phyloP scores from a whole-genome alignment of 2,797 vertebrate genomes.

The Neostethus bicornis region DNA sequence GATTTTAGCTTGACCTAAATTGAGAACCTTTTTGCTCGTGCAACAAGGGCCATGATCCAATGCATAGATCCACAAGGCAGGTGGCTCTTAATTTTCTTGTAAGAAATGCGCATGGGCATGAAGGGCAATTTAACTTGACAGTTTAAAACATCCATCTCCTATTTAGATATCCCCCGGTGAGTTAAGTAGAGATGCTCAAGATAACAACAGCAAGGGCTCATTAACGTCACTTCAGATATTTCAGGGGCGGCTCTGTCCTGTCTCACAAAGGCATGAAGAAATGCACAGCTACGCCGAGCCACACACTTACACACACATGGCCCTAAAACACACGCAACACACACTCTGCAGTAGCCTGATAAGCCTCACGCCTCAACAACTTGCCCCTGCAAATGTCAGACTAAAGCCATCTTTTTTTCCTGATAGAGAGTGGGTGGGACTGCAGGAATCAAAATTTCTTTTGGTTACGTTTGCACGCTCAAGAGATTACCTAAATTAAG shows the following conservation, averaged over 20 bases:
- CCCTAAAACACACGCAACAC: slow-evolving; percentile 5
- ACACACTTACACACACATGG: slow-evolving; percentile 21
- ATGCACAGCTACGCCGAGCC: slow-evolving; percentile 30
- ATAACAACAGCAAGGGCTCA: slow-evolving; percentile 68
- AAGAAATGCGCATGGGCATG: slow-evolving; percentile 44
- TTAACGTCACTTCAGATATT: slow-evolving; percentile 67
- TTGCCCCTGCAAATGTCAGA: slow-evolving; percentile 73
- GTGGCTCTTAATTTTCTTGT: slow-evolving; percentile 31
- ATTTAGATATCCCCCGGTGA: slow-evolving; percentile 65
- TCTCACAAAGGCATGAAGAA: slow-evolving; percentile 33
- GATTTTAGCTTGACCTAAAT: slow-evolving; percentile 9
- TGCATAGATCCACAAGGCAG: slow-evolving; percentile 32
- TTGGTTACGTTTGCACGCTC: slow-evolving; percentile 46
- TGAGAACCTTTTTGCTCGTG: slow-evolving; percentile 1
- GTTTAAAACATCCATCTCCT: slow-evolving; percentile 56
- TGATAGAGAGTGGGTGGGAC: slow-evolving; percentile 50
- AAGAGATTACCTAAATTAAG: slow-evolving; percentile 59
- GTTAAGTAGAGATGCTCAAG: slow-evolving; percentile 63
- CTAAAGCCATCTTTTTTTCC: slow-evolving; percentile 52
- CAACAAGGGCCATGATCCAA: slow-evolving; percentile 17
- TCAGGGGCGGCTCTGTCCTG: slow-evolving; percentile 40
- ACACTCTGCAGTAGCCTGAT: slow-evolving; percentile 57
- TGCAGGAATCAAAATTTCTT: slow-evolving; percentile 53
- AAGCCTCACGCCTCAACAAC: slow-evolving; percentile 61
- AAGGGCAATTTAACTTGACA: slow-evolving; percentile 59